These are phyloP conservation scores for Ernsta delagoae DNA, from an alignment of 2,888 invertebrate genomes.

Conservation along the genomic window DNA sequence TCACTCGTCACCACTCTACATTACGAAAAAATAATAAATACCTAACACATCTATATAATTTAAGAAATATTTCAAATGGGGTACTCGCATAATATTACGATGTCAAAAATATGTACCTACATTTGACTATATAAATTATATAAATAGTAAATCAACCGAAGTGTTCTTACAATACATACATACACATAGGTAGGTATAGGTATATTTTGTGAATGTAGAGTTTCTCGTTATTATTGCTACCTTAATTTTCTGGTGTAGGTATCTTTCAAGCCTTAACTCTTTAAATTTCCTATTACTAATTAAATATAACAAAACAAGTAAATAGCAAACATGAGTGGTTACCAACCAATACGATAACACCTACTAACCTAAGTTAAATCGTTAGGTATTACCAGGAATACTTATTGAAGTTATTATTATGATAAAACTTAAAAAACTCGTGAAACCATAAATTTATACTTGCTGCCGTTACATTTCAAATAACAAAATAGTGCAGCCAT, in stretches of 20 bases:
- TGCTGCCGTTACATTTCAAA: not conserved
- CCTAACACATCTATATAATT: not conserved
- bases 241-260: not conserved
- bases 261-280: not conserved
- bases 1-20: conserved; percentile 35
- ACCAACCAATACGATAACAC: not conserved
- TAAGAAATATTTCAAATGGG: no score
- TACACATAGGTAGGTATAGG: no score
- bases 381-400: not conserved
- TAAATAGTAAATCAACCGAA: not conserved
- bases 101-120: no score
- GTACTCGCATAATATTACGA: no score
- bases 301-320: not conserved
- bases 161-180: not conserved
- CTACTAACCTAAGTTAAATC: not conserved
- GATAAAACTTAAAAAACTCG: not conserved
- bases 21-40: not conserved
- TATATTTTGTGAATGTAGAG: not conserved
- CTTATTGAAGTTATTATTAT: no score
- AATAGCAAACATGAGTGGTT: not conserved
- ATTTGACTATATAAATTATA: no score
- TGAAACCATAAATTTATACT: not conserved
- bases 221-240: not conserved
- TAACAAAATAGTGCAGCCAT: conserved; percentile 5
- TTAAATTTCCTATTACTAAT: not conserved